Evolutionary conservation across 2,888 invertebrate species (phyloP).

Genomic region (Apeira syringaria): DNA sequence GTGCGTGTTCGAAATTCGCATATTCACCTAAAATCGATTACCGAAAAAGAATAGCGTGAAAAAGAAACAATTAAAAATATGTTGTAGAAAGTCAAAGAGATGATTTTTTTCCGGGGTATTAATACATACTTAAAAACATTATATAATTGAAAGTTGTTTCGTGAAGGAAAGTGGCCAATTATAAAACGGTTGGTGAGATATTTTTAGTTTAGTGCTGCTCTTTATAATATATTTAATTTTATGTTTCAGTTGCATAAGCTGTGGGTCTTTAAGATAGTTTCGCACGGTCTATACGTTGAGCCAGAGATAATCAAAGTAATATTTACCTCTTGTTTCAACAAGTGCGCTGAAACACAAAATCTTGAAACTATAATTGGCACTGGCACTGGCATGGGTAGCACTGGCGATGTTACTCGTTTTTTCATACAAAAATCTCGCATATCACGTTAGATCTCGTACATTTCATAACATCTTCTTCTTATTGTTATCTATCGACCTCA

Average conservation of each 20-base stretch:
- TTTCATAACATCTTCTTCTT: too few species aligned
- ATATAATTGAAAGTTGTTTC: conserved; percentile 55
- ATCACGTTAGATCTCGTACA: too few species aligned
- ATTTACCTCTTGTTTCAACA: too few species aligned
- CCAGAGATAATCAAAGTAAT: too few species aligned
- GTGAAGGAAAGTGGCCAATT: conserved; percentile 73
- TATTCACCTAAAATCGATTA: conserved; percentile 31
- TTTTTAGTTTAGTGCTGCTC: neutral
- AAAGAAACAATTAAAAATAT: conserved; percentile 52
- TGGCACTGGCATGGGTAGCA: too few species aligned
- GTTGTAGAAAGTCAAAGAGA: conserved; percentile 70
- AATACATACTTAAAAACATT: conserved; percentile 63
- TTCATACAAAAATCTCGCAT: too few species aligned
- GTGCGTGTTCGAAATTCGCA: conserved; percentile 25
- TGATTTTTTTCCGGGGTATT: conserved; percentile 66
- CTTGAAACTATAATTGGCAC: too few species aligned
- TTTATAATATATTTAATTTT: neutral
- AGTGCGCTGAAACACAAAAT: too few species aligned
- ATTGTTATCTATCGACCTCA: too few species aligned
- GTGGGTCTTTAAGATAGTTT: too few species aligned
- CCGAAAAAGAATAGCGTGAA: conserved; percentile 55
- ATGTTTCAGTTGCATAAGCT: neutral
- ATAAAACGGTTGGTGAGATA: conserved; percentile 52
- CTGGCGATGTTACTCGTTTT: too few species aligned
- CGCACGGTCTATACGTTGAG: too few species aligned